Percentiles rank a stretch among this genome's conserved stretches.
Evolutionary conservation across 2,797 vertebrate genomes (phyloP).

Genomic region (Peromyscus attwateri): DNA sequence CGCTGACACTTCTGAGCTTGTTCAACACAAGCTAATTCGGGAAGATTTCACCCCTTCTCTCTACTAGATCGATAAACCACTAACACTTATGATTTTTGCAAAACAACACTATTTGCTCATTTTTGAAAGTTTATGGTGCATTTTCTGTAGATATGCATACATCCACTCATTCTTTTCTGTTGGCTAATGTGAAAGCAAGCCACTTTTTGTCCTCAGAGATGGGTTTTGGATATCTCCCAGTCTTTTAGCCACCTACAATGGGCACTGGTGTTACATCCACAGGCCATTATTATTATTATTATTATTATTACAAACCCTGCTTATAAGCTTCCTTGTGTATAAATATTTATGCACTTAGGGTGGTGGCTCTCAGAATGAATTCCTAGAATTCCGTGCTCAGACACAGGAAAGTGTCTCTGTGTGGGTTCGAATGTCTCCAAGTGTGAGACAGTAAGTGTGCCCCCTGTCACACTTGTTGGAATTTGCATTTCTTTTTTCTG

Average conservation of each 20-base stretch:
- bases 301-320: background rate
- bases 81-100: conserved; percentile 3
- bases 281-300: too few relatives aligned
- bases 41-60: background rate
- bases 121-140: background rate
- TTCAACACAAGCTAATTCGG: background rate
- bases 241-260: background rate
- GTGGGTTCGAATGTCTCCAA: background rate
- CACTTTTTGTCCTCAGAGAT: background rate
- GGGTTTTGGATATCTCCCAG: background rate
- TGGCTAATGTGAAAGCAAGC: background rate
- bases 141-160: background rate
- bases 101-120: background rate
- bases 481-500: background rate
- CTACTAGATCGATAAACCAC: background rate
- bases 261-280: conserved; percentile 8
- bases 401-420: background rate
- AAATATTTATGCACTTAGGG: background rate
- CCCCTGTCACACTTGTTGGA: background rate
- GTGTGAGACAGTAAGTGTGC: background rate
- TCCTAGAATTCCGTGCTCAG: background rate
- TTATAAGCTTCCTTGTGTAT: background rate
- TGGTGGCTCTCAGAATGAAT: conserved; percentile 25
- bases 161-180: background rate
- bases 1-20: background rate